phyloP scores from a whole-genome alignment of 1,140 invertebrate species.

The Propsilocerus akamusi region DNA sequence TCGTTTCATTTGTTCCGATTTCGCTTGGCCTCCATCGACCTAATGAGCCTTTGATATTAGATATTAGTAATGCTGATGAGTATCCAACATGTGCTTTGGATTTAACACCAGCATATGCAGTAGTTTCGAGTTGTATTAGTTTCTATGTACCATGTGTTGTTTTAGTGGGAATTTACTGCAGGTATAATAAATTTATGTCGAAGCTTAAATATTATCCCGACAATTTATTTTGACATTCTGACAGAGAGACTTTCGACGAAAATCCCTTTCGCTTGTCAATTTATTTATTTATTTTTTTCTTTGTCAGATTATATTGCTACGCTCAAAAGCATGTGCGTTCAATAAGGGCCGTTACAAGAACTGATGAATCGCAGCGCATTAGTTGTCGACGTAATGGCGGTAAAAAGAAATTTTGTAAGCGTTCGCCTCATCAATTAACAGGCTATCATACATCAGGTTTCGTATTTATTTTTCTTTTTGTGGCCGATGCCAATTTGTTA shows the following conservation, averaged over 20 bases:
- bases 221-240: no score
- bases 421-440: slow-evolving; percentile 48
- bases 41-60: slow-evolving; percentile 20
- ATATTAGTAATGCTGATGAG: slow-evolving; percentile 16
- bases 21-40: slow-evolving; percentile 70
- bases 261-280: neutral
- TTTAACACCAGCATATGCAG: slow-evolving; percentile 74
- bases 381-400: slow-evolving; percentile 25
- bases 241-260: no score
- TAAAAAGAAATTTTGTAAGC: slow-evolving; percentile 28
- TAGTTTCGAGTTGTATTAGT: slow-evolving; percentile 85
- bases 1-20: slow-evolving; percentile 84
- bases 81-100: slow-evolving; percentile 68
- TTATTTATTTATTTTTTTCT: slow-evolving; percentile 12
- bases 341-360: slow-evolving; percentile 62
- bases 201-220: no score
- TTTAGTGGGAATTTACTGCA: slow-evolving; percentile 61
- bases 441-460: slow-evolving; percentile 54
- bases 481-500: no score
- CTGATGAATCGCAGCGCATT: slow-evolving; percentile 30
- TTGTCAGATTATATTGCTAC: slow-evolving; percentile 72
- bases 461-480: no score
- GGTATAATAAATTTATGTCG: slow-evolving; percentile 14
- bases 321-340: slow-evolving; percentile 84
- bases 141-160: slow-evolving; percentile 88